A percentile compares a stretch with the other conserved stretches of the same genome.
phyloP scores from a whole-genome alignment of 2,113 vertebrate species.

The Mus pahari region DNA sequence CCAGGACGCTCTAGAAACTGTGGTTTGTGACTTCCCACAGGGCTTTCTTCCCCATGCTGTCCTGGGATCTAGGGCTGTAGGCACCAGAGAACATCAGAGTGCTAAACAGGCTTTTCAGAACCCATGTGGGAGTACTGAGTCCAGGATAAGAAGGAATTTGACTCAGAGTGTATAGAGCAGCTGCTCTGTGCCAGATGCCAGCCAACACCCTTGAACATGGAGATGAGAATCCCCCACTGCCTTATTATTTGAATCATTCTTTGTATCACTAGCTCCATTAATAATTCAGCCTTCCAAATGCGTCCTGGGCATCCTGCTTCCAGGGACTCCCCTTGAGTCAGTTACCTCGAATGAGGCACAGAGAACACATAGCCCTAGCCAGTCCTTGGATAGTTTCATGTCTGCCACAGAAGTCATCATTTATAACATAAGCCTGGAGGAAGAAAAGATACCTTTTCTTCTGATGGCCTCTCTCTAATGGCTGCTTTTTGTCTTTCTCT shows the following conservation, averaged over 20 bases:
- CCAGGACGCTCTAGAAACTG: not conserved
- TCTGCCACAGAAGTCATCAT: not conserved
- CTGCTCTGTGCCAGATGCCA: not conserved
- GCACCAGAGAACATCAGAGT: not conserved
- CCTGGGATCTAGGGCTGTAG: too few species aligned
- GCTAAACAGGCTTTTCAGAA: not conserved
- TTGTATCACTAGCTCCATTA: not conserved
- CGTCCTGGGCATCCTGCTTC: not conserved
- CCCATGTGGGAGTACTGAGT: not conserved
- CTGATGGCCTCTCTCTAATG: not conserved
- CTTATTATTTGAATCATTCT: not conserved
- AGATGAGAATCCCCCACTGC: not conserved
- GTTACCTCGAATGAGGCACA: not conserved
- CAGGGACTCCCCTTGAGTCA: not conserved
- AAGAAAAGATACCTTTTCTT: not conserved
- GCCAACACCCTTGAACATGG: not conserved
- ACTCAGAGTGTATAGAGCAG: not conserved
- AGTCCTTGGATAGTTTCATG: rapidly evolving
- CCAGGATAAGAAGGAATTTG: not conserved
- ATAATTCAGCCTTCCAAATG: not conserved
- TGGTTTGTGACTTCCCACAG: rapidly evolving
- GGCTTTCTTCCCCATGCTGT: rapidly evolving
- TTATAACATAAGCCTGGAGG: not conserved
- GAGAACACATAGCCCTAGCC: too few species aligned
- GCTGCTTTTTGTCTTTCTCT: constrained; percentile 60